Conservation (phyloP, 2,797 vertebrate genomes). For the Cryptoprocta ferox region DNA sequence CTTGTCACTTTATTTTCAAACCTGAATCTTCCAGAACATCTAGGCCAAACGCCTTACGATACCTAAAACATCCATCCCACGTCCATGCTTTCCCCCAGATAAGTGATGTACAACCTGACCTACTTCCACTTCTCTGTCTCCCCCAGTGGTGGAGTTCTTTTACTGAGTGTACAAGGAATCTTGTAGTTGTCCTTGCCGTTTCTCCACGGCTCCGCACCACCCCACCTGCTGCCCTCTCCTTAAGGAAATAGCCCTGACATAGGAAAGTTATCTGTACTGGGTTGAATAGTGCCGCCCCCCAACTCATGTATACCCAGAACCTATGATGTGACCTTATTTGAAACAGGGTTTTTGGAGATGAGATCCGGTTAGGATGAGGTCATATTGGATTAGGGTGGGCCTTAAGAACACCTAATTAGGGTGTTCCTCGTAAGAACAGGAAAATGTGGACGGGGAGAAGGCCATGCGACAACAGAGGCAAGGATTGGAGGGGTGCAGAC, state of each 20-base stretch:
- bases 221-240: not conserved
- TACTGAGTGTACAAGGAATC: no score
- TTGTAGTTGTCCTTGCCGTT: not conserved
- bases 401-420: not conserved
- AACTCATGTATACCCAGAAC: not conserved
- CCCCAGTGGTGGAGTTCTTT: not conserved
- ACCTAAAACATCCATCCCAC: not conserved
- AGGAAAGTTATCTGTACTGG: not conserved
- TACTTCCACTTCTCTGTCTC: not conserved
- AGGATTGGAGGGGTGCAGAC: not conserved
- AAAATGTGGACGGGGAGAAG: not conserved
- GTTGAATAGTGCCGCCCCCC: not conserved
- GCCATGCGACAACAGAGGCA: not conserved
- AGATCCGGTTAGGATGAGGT: not conserved
- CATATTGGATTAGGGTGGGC: not conserved
- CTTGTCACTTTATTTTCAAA: conserved; percentile 49
- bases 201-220: not conserved
- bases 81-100: not conserved
- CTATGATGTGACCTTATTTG: not conserved
- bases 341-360: not conserved
- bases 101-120: not conserved
- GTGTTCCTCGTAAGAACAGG: not conserved
- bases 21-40: conserved; percentile 30
- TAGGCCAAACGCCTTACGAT: not conserved
- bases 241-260: not conserved